Evolutionary conservation across 2,888 invertebrate genomes (phyloP).

Genomic region (Heliconius ismenius): DNA sequence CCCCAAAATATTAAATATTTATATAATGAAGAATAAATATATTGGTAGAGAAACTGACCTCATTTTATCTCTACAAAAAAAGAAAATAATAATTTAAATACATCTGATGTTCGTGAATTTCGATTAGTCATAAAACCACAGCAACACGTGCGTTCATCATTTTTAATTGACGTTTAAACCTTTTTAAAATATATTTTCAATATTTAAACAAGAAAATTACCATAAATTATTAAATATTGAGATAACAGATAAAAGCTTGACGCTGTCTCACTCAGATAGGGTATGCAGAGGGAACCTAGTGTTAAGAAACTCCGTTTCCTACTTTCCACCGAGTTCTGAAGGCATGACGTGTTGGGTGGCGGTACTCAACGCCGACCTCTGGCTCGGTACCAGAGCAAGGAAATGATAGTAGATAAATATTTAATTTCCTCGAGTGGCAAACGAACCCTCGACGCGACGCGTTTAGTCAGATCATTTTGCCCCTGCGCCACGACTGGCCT

Average conservation of each 20-base stretch:
- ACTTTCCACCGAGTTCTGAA: background rate
- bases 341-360: background rate
- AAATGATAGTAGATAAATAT: background rate
- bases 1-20: too few relatives aligned
- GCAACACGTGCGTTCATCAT: background rate
- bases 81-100: background rate
- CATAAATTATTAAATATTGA: background rate
- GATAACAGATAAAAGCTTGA: background rate
- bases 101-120: background rate
- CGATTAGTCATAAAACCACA: conserved; percentile 2
- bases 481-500: background rate
- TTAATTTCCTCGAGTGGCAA: background rate
- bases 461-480: background rate
- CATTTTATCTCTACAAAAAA: background rate
- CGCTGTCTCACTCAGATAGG: background rate
- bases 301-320: background rate
- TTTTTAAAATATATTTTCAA: background rate
- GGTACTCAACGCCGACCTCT: background rate
- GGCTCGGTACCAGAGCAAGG: background rate
- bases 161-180: conserved; percentile 14
- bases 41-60: background rate
- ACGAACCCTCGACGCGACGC: background rate
- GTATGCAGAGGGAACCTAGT: background rate
- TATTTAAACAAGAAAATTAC: background rate
- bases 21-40: too few relatives aligned